Evolutionary conservation across 2,888 invertebrate genomes (phyloP).

Genomic region (Camponotus fellah): DNA sequence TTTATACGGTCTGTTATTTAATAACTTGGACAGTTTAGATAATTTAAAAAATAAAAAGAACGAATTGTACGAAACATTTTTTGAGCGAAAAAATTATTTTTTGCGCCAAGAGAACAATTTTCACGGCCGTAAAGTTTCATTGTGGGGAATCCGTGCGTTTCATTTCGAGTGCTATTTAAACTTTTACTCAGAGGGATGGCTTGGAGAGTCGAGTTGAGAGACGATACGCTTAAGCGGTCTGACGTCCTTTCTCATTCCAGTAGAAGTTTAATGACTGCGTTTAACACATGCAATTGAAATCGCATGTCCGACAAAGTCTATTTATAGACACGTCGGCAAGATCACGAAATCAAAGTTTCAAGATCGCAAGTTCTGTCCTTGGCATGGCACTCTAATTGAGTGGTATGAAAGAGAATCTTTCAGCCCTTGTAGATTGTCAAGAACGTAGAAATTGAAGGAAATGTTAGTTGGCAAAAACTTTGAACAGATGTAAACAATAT

Average conservation of each 20-base stretch:
- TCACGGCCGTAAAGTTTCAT: slow-evolving; percentile 53
- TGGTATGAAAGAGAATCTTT: slow-evolving; percentile 58
- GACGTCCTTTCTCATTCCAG: slow-evolving; percentile 16
- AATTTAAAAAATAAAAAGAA: not conserved
- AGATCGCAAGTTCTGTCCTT: slow-evolving; percentile 57
- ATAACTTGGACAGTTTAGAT: not conserved
- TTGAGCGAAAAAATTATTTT: slow-evolving; percentile 52
- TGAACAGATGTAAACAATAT: not conserved
- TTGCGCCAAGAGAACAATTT: slow-evolving; percentile 47
- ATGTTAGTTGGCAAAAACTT: slow-evolving; percentile 22
- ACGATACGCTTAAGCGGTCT: slow-evolving; percentile 52
- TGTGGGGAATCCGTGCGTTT: slow-evolving; percentile 59
- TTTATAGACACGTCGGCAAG: slow-evolving; percentile 39
- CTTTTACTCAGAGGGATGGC: slow-evolving; percentile 60
- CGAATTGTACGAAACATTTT: not conserved
- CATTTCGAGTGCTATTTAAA: slow-evolving; percentile 63
- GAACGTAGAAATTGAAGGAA: slow-evolving; percentile 36
- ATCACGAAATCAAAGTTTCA: slow-evolving; percentile 64
- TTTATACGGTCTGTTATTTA: not conserved
- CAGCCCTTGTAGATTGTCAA: slow-evolving; percentile 27
- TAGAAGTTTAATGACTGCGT: slow-evolving; percentile 61
- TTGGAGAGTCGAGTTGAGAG: slow-evolving; percentile 36
- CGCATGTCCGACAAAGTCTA: slow-evolving; percentile 44
- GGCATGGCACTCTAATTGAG: slow-evolving; percentile 76
- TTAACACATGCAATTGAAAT: slow-evolving; percentile 66